Evolutionary conservation across 2,113 vertebrate genomes (phyloP).

Genomic region (Oncorhynchus gorbuscha): DNA sequence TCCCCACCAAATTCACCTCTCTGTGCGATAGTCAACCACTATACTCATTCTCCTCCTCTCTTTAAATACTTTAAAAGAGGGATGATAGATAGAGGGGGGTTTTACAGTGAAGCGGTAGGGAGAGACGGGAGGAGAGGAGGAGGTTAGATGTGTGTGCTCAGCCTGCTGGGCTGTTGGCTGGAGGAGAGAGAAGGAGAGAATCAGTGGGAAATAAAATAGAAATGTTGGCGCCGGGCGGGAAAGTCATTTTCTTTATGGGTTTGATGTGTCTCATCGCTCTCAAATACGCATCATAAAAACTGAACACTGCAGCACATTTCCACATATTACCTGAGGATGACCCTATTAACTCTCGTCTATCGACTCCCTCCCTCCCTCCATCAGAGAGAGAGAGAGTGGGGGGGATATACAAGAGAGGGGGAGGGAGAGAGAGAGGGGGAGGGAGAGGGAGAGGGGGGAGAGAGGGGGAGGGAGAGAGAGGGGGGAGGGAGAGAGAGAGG

Average conservation of each 20-base stretch:
- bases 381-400: conserved; percentile 24
- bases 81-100: conserved; percentile 19
- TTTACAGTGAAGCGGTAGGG: conserved; percentile 30
- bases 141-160: background rate
- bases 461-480: background rate
- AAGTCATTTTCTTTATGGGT: conserved; percentile 43
- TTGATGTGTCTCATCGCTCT: conserved; percentile 41
- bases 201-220: conserved; percentile 32
- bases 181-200: background rate
- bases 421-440: too few species aligned
- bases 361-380: background rate
- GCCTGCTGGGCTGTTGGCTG: background rate
- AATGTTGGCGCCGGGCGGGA: conserved; percentile 22
- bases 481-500: too few species aligned
- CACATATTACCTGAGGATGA: conserved; percentile 57
- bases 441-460: conserved; percentile 9
- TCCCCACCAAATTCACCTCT: too few species aligned
- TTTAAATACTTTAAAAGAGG: too few species aligned
- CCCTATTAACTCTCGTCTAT: conserved; percentile 49
- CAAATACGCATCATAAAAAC: conserved; percentile 50
- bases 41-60: too few species aligned
- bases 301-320: conserved; percentile 51
- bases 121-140: conserved; percentile 18
- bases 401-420: too few species aligned
- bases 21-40: too few species aligned